These are phyloP conservation scores for Anolis apletophallus DNA, from an alignment of 2,797 vertebrate species.

Conservation along the genomic window DNA sequence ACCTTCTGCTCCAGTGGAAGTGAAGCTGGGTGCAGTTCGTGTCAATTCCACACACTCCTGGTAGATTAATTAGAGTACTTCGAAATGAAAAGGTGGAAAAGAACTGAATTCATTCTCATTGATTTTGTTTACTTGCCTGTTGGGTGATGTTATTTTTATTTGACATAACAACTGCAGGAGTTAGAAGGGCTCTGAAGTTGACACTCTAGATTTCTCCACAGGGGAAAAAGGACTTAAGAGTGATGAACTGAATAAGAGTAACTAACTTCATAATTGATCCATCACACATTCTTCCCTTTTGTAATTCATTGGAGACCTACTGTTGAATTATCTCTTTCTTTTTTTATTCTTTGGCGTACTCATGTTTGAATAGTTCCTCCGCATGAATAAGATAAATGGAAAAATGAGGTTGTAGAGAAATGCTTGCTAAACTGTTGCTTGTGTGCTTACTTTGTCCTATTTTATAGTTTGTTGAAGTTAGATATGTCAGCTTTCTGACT, in stretches of 20 bases:
- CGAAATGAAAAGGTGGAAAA: background rate
- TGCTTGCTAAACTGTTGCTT: constrained; percentile 8
- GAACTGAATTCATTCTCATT: constrained; percentile 6
- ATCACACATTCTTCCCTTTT: constrained; percentile 17
- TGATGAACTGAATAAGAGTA: constrained; percentile 9
- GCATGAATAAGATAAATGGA: constrained; percentile 36
- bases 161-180: background rate
- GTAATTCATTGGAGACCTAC: constrained; percentile 47
- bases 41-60: background rate
- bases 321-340: constrained; percentile 43
- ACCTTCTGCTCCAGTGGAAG: background rate
- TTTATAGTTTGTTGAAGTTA: constrained; percentile 23
- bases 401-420: constrained; percentile 37
- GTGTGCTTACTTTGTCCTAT: constrained; percentile 12
- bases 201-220: accelerated
- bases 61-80: background rate
- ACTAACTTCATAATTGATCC: constrained; percentile 40
- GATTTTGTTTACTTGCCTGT: background rate
- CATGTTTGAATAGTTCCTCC: constrained; percentile 37
- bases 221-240: background rate
- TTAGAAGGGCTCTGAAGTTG: background rate
- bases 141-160: background rate
- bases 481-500: constrained; percentile 17
- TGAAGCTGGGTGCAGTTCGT: background rate
- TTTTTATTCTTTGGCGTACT: constrained; percentile 53